Evolutionary conservation across 2,797 vertebrate genomes (phyloP).

Genomic region (Arnoldichthys spilopterus): DNA sequence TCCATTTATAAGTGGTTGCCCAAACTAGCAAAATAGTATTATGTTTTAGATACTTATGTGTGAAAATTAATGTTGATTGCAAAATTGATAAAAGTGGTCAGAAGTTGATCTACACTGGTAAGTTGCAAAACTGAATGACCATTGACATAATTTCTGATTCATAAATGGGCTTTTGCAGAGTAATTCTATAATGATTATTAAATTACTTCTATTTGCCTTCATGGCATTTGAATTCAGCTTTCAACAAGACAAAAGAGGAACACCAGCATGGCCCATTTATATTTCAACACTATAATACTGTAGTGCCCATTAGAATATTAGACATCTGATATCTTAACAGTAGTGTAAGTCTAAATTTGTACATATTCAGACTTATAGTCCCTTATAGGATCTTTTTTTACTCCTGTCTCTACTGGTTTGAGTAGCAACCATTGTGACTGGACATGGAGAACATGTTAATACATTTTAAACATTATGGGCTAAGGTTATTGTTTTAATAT

Average conservation of each 20-base stretch:
- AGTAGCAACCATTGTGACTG: conserved; percentile 76
- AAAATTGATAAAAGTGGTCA: conserved; percentile 64
- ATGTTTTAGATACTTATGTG: conserved; percentile 57
- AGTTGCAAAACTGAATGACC: conserved; percentile 65
- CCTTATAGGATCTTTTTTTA: conserved; percentile 58
- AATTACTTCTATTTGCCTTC: conserved; percentile 7
- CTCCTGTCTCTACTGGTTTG: conserved; percentile 81
- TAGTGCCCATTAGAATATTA: conserved; percentile 1
- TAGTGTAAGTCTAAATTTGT: conserved; percentile 8
- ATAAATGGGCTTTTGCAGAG: conserved; percentile 73
- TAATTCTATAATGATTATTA: neutral
- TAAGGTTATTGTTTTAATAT: conserved; percentile 39
- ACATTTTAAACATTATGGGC: neutral
- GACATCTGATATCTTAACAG: neutral
- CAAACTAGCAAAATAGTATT: conserved; percentile 62
- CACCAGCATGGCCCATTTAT: conserved; percentile 38
- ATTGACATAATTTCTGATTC: conserved; percentile 57
- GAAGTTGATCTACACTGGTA: conserved; percentile 67
- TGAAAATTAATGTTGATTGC: conserved; percentile 45
- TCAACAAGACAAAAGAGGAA: neutral
- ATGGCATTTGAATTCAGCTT: conserved; percentile 2
- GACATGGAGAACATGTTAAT: conserved; percentile 68
- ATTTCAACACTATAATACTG: conserved; percentile 39
- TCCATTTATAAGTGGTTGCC: conserved; percentile 77
- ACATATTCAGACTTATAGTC: conserved; percentile 39